Evolutionary conservation across 1,140 invertebrate genomes (phyloP), one percentile per base, ranked within the genome.

Genomic region (Scaptodrosophila lebanonensis): DNA sequence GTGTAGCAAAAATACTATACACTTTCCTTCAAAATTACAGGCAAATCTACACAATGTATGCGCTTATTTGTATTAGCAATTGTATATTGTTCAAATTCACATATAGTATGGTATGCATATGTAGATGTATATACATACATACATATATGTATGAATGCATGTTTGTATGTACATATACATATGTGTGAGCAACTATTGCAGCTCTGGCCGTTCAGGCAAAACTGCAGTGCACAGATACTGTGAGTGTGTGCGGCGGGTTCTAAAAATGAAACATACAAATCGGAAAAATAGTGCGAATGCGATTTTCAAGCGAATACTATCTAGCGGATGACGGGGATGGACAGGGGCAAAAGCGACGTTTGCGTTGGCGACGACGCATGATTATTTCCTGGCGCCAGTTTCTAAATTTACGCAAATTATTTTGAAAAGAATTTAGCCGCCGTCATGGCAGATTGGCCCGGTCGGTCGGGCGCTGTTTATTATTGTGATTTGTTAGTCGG

Each of bases 321-420:
- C n/a, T n/a, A n/a, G n/a, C n/a, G n/a, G n/a, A n/a, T n/a, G n/a
- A n/a, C 22, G 22, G n/a, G 3, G 8, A 3, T 8, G 3, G 8
- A 4, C 22, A 8, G 36, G 52, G 38, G 35, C 54, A 62, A 68
- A 65, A 42, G 42, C 51, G 57, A 50, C 53, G 66, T 73, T 67
- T 67, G 52, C 69, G 69, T 71, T 67, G 66, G 75, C 72, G 72
- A 63, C 73, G 71, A 73, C 86, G 89, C 76, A 67, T 73, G 64
- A 68, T 75, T 85, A 84, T 86, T 84, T 86, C 70, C 83, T 85
- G 84, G 83, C 83, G 84, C 75, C 75, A 79, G 68, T 65, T 73
- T 77, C 75, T 82, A 82, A 82, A 73, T 82, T 79, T 79, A 82
- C 75, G 69, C 75, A 82, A 82, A 82, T 79, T 69, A 77, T 73